Base-by-base conservation (phyloP, 2,797 vertebrate genomes). In the Enteromius unitaeniatus region DNA sequence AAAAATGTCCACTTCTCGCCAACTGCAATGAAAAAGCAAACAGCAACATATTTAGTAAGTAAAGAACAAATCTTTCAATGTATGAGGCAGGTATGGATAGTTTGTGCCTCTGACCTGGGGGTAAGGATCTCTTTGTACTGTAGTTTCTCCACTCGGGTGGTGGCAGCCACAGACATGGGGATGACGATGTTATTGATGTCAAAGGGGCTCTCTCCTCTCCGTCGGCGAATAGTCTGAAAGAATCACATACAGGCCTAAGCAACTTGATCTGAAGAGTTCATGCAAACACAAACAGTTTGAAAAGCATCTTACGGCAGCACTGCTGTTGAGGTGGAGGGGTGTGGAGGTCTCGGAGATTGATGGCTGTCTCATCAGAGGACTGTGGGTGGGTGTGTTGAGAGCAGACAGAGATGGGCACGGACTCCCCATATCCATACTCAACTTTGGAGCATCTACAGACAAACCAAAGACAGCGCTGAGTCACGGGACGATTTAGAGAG, bases 141-240 rank as follows among this genome's bases (percentile, higher is more conserved):
- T 40, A 97, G 95, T 70, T 96, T 96, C 90, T 97, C 96, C 74
- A 97, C 96, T 0, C 96, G 94, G 7, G 96, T 97, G 0, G 96
- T 96, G 10, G 96, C 96, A 21, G 96, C 96, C 40, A 97, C 96
- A 17, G 96, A 97, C 96, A 97, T 96, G 0, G 96, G 96, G 92
- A 97, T 97, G 90, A 97, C 96, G 2, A 97, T 97, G 93, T 97
- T 97, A 93, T 97, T 97, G 82, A 97, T 97, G 87, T 97, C 96
- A 0, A 96, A 97, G 0, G 96, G 96, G 45, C 95, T 96, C 72
- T 96, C 96, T 0, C 95, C 95, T 88, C 96, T 93, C 82, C 96
- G 92, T 88, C 96, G 93, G 87, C 95, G 94, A 21, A 93, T 88
- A 0, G 95, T 94, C 87, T 95, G 90, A 0, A 40, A 72, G n/a